Conservation (phyloP, 2,888 invertebrate species). For the Ferdinandea cuprea region DNA sequence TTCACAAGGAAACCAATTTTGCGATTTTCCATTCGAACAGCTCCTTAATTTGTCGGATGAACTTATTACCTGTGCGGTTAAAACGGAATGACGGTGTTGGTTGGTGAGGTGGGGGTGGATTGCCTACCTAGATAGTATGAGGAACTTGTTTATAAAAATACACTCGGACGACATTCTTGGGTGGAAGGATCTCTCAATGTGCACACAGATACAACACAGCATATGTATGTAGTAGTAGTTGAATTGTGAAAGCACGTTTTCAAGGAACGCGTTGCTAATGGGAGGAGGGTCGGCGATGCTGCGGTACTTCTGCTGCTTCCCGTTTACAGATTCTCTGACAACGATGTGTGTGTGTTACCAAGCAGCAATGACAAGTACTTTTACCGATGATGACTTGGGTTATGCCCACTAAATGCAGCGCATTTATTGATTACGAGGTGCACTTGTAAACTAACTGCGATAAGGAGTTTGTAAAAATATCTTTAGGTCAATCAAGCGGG, state of each 20-base stretch:
- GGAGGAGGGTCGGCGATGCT: neutral
- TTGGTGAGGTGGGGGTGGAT: neutral
- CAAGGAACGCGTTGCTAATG: slow-evolving; percentile 34
- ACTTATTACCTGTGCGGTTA: slow-evolving; percentile 74
- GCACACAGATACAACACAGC: too few relatives aligned
- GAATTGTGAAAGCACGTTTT: slow-evolving; percentile 54
- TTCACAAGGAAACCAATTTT: slow-evolving; percentile 74
- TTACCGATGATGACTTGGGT: slow-evolving; percentile 31
- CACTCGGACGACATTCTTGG: slow-evolving; percentile 65
- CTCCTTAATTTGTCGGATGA: slow-evolving; percentile 75
- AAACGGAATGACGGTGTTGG: slow-evolving; percentile 20
- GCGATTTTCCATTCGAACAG: slow-evolving; percentile 75
- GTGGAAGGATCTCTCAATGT: slow-evolving; percentile 62
- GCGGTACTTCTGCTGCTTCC: slow-evolving; percentile 9
- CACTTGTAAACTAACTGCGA: too few relatives aligned
- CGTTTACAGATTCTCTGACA: slow-evolving; percentile 28
- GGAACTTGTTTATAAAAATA: slow-evolving; percentile 63
- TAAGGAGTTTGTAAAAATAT: too few relatives aligned
- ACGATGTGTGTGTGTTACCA: slow-evolving; percentile 40
- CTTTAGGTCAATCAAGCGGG: too few relatives aligned
- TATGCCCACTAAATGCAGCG: slow-evolving; percentile 3
- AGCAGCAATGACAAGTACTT: slow-evolving; percentile 44
- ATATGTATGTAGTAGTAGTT: too few relatives aligned
- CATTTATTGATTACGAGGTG: slow-evolving; percentile 40
- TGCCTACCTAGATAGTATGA: too few relatives aligned